Percentiles rank a stretch among this genome's conserved stretches.
Evolutionary conservation across 2,113 vertebrate species (phyloP).

Genomic region (Tricholaema leucomelas): DNA sequence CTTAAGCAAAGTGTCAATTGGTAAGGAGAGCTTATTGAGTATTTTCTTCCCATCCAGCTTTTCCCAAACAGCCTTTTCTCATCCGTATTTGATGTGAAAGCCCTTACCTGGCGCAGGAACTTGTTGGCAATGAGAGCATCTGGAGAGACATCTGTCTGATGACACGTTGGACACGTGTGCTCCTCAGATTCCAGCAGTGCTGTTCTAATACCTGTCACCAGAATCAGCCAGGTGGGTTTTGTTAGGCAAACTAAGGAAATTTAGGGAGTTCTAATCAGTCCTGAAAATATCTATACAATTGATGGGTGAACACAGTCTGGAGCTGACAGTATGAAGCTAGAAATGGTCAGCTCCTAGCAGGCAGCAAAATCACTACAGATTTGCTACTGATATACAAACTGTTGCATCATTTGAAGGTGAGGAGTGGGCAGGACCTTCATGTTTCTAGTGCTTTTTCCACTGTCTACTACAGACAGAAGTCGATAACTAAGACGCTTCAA

Average conservation of each 20-base stretch:
- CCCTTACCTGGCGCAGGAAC: conserved; percentile 91
- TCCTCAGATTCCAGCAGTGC: conserved; percentile 94
- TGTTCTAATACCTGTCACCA: conserved; percentile 87
- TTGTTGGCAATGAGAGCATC: conserved; percentile 96
- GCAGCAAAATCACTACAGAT: not conserved
- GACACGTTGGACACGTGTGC: conserved; percentile 91
- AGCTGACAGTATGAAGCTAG: not conserved
- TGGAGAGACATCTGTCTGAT: conserved; percentile 91
- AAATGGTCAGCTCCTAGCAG: not conserved
- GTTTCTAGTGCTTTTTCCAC: too few relatives aligned
- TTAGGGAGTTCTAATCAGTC: not conserved
- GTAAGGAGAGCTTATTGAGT: not conserved
- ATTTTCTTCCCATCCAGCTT: not conserved
- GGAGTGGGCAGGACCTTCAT: not conserved
- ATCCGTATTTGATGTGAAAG: not conserved
- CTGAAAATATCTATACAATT: not conserved
- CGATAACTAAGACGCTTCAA: not conserved
- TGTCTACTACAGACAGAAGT: not conserved
- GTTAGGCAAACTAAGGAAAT: not conserved
- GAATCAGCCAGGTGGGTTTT: not conserved
- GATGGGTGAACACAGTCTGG: not conserved
- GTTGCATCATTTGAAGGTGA: not conserved
- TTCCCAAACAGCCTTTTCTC: not conserved
- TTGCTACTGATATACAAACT: not conserved
- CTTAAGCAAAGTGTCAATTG: not conserved